These are phyloP conservation scores for Stegodyphus mimosarum DNA, from an alignment of 1,140 invertebrate genomes.

Conservation along the genomic window DNA sequence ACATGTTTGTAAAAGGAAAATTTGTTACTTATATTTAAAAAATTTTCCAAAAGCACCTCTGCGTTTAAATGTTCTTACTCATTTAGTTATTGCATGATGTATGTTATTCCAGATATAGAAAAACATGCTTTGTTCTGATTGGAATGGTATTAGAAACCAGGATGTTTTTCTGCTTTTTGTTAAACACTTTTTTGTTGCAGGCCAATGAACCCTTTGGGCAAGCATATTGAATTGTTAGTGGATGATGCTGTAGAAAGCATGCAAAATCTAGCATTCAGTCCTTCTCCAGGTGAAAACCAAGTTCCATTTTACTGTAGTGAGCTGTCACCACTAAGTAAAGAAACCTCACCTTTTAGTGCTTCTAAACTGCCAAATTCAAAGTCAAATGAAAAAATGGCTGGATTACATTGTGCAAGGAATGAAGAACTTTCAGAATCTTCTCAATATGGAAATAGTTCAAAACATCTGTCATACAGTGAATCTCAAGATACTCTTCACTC, in stretches of 20 bases:
- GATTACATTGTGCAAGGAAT: not conserved
- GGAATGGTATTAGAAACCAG: no score
- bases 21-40: no score
- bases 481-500: constrained; percentile 56
- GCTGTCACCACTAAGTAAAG: not conserved
- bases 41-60: no score
- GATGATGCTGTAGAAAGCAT: constrained; percentile 11
- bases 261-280: constrained; percentile 15
- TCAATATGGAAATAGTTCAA: not conserved
- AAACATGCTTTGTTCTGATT: no score
- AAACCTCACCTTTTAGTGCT: not conserved
- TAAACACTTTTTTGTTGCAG: constrained; percentile 7
- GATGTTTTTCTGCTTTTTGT: no score
- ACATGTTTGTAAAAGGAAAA: no score
- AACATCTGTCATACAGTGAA: constrained; percentile 42
- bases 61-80: no score
- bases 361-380: not conserved
- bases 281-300: constrained; percentile 7
- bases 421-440: constrained; percentile 45
- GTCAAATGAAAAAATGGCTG: not conserved
- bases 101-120: no score
- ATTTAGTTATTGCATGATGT: no score
- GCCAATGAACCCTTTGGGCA: constrained; percentile 49
- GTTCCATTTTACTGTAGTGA: not conserved
- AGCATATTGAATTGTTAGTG: constrained; percentile 12